Conservation (phyloP, 2,797 vertebrate species). For the Scarus forsteni region DNA sequence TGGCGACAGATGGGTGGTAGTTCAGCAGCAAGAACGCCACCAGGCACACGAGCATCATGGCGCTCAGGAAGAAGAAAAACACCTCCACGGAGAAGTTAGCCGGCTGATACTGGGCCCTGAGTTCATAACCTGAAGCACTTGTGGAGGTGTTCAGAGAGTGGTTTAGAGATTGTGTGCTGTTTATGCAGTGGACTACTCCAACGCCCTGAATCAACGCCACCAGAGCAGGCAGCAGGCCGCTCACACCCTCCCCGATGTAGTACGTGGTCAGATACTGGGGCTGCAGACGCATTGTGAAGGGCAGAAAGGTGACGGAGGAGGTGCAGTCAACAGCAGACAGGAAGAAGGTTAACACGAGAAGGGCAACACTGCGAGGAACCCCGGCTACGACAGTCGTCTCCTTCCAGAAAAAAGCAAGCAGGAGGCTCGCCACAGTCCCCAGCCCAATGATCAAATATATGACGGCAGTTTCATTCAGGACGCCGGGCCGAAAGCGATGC, state of each 20-base stretch:
- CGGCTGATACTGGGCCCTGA: slow-evolving; percentile 78
- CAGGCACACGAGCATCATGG: slow-evolving; percentile 86
- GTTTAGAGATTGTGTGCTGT: slow-evolving; percentile 61
- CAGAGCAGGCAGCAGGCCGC: slow-evolving; percentile 82
- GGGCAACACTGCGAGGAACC: slow-evolving; percentile 75
- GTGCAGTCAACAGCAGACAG: slow-evolving; percentile 89
- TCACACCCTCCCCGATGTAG: slow-evolving; percentile 86
- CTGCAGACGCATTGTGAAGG: slow-evolving; percentile 86
- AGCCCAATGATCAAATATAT: slow-evolving; percentile 82
- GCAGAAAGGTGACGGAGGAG: slow-evolving; percentile 90
- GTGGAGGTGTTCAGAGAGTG: slow-evolving; percentile 29
- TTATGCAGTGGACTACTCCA: slow-evolving; percentile 80
- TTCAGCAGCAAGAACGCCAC: slow-evolving; percentile 85
- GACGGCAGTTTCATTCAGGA: slow-evolving; percentile 75
- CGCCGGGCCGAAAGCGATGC: slow-evolving; percentile 81
- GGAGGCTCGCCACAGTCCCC: slow-evolving; percentile 77
- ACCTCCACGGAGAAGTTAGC: slow-evolving; percentile 83
- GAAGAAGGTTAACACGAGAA: slow-evolving; percentile 85
- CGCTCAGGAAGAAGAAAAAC: slow-evolving; percentile 87
- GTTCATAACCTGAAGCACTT: slow-evolving; percentile 9
- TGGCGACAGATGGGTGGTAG: slow-evolving; percentile 76
- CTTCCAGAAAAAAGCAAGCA: slow-evolving; percentile 87
- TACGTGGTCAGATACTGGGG: slow-evolving; percentile 86
- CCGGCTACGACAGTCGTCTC: slow-evolving; percentile 61
- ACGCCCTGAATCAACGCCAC: slow-evolving; percentile 86